These are phyloP conservation scores for Rattus rattus DNA, from an alignment of 2,113 vertebrate genomes.

Conservation along the genomic window DNA sequence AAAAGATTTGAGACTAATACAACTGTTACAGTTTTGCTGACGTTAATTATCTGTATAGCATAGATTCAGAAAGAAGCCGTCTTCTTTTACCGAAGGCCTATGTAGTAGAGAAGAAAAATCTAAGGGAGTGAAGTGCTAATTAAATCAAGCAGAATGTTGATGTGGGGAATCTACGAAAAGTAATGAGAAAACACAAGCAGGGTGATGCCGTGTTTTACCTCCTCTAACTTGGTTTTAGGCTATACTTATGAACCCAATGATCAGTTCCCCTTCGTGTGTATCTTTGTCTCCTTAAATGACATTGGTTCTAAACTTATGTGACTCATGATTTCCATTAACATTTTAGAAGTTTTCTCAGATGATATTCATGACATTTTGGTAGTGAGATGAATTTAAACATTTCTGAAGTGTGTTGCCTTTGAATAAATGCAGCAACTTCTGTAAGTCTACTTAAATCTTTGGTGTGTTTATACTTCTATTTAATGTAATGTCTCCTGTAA, in stretches of 20 bases:
- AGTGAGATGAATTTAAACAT: not conserved
- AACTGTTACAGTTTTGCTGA: not conserved
- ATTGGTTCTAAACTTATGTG: not conserved
- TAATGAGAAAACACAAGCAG: not conserved
- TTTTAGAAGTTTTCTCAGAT: not conserved
- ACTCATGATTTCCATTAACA: not conserved
- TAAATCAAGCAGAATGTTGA: not conserved
- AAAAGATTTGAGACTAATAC: not conserved
- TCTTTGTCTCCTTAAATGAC: not conserved
- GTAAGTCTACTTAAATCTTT: not conserved
- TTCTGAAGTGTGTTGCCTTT: not conserved
- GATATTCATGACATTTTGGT: not conserved
- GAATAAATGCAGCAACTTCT: not conserved
- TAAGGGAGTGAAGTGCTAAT: not conserved
- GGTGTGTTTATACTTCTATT: not conserved
- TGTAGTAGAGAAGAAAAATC: not conserved
- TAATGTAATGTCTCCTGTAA: accelerated
- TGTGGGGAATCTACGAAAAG: not conserved
- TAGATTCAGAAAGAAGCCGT: not conserved
- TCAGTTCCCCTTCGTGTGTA: accelerated
- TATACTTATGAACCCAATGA: not conserved
- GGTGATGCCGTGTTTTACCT: accelerated
- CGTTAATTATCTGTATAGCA: not conserved
- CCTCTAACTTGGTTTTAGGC: not conserved
- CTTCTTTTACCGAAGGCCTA: accelerated